phyloP scores from a whole-genome alignment of 2,888 invertebrate genomes.

The Belgica antarctica region DNA sequence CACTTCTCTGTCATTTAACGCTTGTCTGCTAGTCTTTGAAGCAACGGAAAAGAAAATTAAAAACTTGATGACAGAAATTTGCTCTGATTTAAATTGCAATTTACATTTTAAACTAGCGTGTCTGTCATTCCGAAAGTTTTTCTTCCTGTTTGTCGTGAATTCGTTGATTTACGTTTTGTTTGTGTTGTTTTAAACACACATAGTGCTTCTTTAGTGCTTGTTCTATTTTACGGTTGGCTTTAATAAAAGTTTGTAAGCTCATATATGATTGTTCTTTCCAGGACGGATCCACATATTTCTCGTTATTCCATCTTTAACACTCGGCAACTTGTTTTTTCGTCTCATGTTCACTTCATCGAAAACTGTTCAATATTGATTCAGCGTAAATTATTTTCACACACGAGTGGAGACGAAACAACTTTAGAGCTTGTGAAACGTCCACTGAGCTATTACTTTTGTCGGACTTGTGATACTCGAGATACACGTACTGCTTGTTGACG shows the following conservation, averaged over 20 bases:
- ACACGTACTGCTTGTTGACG: no score
- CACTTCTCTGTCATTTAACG: not conserved
- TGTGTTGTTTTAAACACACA: no score
- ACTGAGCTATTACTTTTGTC: not conserved
- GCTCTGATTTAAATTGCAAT: not conserved
- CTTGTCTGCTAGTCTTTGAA: not conserved
- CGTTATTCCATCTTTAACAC: no score
- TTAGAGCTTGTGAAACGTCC: not conserved
- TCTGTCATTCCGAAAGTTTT: not conserved
- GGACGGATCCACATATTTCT: not conserved
- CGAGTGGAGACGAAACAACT: no score
- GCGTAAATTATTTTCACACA: not conserved
- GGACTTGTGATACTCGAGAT: not conserved
- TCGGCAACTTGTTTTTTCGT: not conserved
- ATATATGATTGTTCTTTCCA: no score
- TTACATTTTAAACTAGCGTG: not conserved
- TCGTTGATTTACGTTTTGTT: not conserved
- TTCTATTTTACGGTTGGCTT: no score
- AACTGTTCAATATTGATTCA: slow-evolving; percentile 27
- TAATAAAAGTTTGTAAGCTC: not conserved
- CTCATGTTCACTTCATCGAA: slow-evolving; percentile 14
- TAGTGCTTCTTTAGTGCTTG: no score
- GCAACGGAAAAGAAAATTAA: not conserved
- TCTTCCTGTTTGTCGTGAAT: slow-evolving; percentile 13
- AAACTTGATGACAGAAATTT: not conserved